phyloP scores from a whole-genome alignment of 2,113 vertebrate species.

The Protobothrops mucrosquamatus region DNA sequence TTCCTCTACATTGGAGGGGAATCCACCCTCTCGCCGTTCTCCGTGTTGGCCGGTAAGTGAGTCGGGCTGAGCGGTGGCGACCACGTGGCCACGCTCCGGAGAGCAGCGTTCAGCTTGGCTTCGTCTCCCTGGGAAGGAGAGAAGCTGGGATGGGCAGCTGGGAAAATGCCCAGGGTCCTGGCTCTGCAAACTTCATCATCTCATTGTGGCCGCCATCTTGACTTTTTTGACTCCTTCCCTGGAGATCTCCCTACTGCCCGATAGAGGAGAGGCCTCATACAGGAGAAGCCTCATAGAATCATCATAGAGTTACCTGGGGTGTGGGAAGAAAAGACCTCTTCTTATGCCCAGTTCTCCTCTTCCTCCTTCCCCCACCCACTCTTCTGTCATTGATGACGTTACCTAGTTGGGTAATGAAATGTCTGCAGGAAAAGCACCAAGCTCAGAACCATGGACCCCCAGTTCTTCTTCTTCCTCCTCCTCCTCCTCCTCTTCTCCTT shows the following conservation, averaged over 20 bases:
- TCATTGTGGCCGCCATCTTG: neutral
- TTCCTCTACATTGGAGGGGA: constrained; percentile 84
- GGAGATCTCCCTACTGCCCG: neutral
- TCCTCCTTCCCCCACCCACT: too few species aligned
- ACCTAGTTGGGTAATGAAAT: neutral
- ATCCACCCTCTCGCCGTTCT: constrained; percentile 62
- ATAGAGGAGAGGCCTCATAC: neutral
- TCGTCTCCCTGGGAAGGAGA: neutral
- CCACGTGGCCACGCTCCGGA: too few species aligned
- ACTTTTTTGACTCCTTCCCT: neutral
- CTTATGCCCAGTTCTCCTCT: neutral
- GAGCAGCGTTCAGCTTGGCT: accelerated
- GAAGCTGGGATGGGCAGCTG: neutral
- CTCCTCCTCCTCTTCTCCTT: too few species aligned
- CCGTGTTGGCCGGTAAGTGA: constrained; percentile 71
- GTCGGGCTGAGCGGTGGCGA: too few species aligned
- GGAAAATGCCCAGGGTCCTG: neutral
- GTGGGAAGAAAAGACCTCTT: neutral
- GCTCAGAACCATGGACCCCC: neutral
- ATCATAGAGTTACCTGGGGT: neutral
- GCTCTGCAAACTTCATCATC: neutral
- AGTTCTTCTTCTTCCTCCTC: too few species aligned
- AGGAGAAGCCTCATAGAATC: neutral
- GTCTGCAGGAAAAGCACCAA: neutral
- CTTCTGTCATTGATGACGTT: neutral